Evolutionary conservation across 30 jellyfish, hydroid and myxozoan genomes (phyloP), one percentile per base, ranked within the genome.

Genomic region (Turritopsis rubra): DNA sequence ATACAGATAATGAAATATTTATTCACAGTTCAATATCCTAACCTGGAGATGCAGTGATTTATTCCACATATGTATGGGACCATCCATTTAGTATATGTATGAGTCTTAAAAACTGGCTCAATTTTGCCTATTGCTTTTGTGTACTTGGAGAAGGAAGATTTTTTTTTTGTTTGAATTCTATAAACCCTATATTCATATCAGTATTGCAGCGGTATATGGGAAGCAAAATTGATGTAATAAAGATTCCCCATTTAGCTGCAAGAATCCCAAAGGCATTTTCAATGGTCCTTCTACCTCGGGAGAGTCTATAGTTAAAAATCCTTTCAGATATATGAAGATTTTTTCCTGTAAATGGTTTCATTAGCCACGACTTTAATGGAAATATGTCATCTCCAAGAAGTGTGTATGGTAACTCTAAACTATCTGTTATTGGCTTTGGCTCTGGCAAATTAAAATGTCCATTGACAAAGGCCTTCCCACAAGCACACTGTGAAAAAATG

Each of bases 181-280:
- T n/a, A n/a, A n/a, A n/a, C n/a, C n/a, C n/a, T n/a, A n/a, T n/a
- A n/a, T n/a, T n/a, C n/a, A n/a, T n/a, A n/a, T n/a, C n/a, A n/a
- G n/a, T n/a, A n/a, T n/a, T n/a, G n/a, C n/a, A n/a, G n/a, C n/a
- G n/a, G n/a, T n/a, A n/a, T n/a, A n/a, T n/a, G n/a, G n/a, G n/a
- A 68, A 68, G 0, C 7, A 0, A n/a, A 68, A 75, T 75, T 0
- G 83, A 52, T 75, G 28, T 0, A 13, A 0, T n/a, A 22, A 26
- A 1, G 79, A 75, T 75, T 30, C 66, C 22, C 83, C 83, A 26
- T 0, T 1, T 0, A 0, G 83, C 83, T 0, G 83, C 66, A 0
- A 75, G 3, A 75, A 75, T 75, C 3, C 83, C 83, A 75, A 75
- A 75, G 25, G 83, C 75, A 75, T 75, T 75, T 75, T 1, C 83